Base-by-base conservation (phyloP, 2,797 vertebrate species). In the Choloepus didactylus region DNA sequence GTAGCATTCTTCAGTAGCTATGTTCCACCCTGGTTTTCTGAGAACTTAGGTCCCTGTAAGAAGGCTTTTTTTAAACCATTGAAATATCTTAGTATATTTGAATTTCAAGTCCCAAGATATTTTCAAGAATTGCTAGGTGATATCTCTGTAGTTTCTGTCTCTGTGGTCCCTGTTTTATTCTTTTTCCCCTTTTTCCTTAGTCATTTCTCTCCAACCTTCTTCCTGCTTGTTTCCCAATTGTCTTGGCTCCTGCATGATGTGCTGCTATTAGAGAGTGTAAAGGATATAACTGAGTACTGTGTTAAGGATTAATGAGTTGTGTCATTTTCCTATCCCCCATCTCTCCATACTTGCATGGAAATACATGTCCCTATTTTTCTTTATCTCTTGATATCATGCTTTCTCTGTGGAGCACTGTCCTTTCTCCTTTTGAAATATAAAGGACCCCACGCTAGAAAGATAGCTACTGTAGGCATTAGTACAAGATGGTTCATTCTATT, bases 21-120 rank as follows among this genome's bases (percentile, higher is more conserved):
- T 49, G 46, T 49, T 49, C 46, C 10, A 49, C 46, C 46, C 46
- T 49, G 46, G 46, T 6, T 49, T 10, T 49, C 46, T 49, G 46
- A 49, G 46, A 49, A 49, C 46, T 49, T 49, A 49, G 46, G 10
- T 49, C 46, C 46, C 46, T 49, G 46, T 49, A 10, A 49, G 46
- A 49, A 49, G 46, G 10, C 46, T 7, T 49, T 49, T 49, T 49
- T 49, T 49, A 49, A 87, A 79, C 54, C 60, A 46, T 38, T 70
- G 27, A 91, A 88, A 54, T 70, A 54, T 93, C 51, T 85, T 88
- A 62, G 23, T 69, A 76, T 44, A 49, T 96, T 46, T 93, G 31
- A 79, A 91, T 88, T 96, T 95, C 29, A 73, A 56, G 19, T 54
- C 76, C 18, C 35, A 72, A 64, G 49, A 38, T 83, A 23, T 59